Percentiles rank a stretch among this genome's conserved stretches.
phyloP scores from a whole-genome alignment of 2,113 vertebrate species.

The Hymenochirus boettgeri region DNA sequence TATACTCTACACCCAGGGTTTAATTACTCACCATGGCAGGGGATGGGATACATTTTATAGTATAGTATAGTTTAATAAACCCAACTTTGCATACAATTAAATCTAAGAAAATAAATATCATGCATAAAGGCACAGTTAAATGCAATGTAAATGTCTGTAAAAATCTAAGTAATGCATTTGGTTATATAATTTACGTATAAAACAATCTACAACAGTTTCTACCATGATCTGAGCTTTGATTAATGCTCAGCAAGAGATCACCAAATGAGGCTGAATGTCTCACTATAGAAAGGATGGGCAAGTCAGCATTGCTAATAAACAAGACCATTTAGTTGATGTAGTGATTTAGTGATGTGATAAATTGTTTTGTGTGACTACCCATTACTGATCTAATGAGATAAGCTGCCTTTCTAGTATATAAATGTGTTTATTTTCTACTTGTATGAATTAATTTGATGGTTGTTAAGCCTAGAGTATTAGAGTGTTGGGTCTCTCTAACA shows the following conservation, averaged over 20 bases:
- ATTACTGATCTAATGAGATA: conserved; percentile 11
- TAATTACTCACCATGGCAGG: too few species aligned
- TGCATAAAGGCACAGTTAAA: conserved; percentile 35
- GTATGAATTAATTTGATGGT: neutral
- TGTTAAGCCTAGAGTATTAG: neutral
- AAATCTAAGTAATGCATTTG: conserved; percentile 46
- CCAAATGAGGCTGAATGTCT: conserved; percentile 42
- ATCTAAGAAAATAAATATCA: conserved; percentile 51
- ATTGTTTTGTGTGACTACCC: conserved; percentile 12
- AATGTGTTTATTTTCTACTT: conserved; percentile 1
- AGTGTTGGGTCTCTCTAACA: neutral
- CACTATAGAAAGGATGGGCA: conserved; percentile 37
- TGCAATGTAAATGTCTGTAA: conserved; percentile 47
- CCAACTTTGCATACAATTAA: conserved; percentile 46
- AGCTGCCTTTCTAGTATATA: conserved; percentile 6
- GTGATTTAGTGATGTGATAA: conserved; percentile 38
- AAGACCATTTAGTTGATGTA: conserved; percentile 35
- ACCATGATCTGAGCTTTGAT: conserved; percentile 50
- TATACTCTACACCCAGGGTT: too few species aligned
- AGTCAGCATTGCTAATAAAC: conserved; percentile 30
- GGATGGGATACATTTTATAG: too few species aligned
- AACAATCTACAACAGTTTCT: conserved; percentile 46
- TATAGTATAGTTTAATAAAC: too few species aligned
- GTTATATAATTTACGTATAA: conserved; percentile 51
- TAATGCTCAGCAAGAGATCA: conserved; percentile 51